These are phyloP conservation scores for Elysia crispata DNA, from an alignment of 2,888 invertebrate species.

Conservation along the genomic window DNA sequence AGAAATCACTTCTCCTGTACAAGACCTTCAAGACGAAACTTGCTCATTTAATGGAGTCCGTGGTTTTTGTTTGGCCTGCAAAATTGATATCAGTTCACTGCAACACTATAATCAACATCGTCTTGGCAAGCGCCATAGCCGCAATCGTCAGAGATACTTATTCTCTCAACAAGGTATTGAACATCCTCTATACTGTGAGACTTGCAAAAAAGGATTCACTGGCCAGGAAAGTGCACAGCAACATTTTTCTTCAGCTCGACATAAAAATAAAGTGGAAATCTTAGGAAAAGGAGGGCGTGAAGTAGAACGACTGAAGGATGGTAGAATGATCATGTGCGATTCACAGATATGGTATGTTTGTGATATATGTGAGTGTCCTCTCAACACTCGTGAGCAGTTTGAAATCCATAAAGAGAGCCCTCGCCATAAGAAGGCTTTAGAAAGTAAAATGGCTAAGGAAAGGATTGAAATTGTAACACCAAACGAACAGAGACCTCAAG, in stretches of 20 bases:
- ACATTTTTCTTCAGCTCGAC: conserved; percentile 63
- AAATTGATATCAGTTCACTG: conserved; percentile 52
- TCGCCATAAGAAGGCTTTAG: conserved; percentile 50
- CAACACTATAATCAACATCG: conserved; percentile 54
- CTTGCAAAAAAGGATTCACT: conserved; percentile 60
- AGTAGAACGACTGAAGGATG: conserved; percentile 29
- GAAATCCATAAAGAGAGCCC: conserved; percentile 57
- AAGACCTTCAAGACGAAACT: not conserved
- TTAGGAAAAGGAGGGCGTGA: not conserved
- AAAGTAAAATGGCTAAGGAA: conserved; percentile 42
- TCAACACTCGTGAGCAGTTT: conserved; percentile 61
- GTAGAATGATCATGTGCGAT: conserved; percentile 35
- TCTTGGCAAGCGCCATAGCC: conserved; percentile 57
- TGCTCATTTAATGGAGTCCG: conserved; percentile 52
- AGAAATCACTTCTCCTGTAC: not conserved
- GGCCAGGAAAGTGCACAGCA: conserved; percentile 64
- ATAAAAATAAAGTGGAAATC: conserved; percentile 54
- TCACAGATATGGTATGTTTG: conserved; percentile 57
- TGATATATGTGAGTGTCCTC: conserved; percentile 58
- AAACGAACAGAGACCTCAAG: too few relatives aligned
- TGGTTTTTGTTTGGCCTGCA: conserved; percentile 54
- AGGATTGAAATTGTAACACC: not conserved
- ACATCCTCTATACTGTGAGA: conserved; percentile 57
- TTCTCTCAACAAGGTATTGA: conserved; percentile 26
- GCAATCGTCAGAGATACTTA: conserved; percentile 36